Evolutionary conservation across 2,113 vertebrate genomes (phyloP), one percentile per base, ranked within the genome.

Genomic region (Leptosomus discolor): DNA sequence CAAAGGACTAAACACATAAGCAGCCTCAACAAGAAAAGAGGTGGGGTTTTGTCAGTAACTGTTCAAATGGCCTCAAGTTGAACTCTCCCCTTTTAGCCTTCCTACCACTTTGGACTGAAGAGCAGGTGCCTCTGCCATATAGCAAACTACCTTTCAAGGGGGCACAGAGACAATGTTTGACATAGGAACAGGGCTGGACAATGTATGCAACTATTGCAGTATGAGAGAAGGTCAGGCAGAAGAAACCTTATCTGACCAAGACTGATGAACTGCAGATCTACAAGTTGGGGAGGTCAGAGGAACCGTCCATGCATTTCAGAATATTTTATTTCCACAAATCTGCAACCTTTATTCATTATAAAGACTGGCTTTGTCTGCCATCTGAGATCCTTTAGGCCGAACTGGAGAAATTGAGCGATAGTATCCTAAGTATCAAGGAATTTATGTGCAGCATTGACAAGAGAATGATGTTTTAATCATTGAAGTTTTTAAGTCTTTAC

Each of bases 401-500:
- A 79, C 36, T 61, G 58, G 24, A 85, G 56, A 92, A 67, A 76
- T 1, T 45, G 48, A 76, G 71, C 71, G 85, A 46, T 8, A 34
- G 8, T 67, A 70, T 82, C 56, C 43, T 77, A 74, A 74, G 70
- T 84, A 78, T 70, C n/a, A 89, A 86, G 34, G 39, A 36, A 67
- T 50, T 94, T 50, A 27, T 83, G 53, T 69, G 36, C 16, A 73
- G 5, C 1, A 0, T 84, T 68, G 43, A 71, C 27, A 75, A 53
- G 19, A 83, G 58, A 84, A 91, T 23, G 15, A 60, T 50, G 37
- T 56, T 96, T 87, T 91, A 92, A 77, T 74, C 37, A 22, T n/a
- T 64, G 41, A 57, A 58, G 32, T 37, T 93, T 95, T 68, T 15
- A 78, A 91, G 57, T 70, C 82, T 91, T 81, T 75, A 60, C 3